Conservation (phyloP, 2,113 vertebrate genomes). For the Lamprotornis superbus region DNA sequence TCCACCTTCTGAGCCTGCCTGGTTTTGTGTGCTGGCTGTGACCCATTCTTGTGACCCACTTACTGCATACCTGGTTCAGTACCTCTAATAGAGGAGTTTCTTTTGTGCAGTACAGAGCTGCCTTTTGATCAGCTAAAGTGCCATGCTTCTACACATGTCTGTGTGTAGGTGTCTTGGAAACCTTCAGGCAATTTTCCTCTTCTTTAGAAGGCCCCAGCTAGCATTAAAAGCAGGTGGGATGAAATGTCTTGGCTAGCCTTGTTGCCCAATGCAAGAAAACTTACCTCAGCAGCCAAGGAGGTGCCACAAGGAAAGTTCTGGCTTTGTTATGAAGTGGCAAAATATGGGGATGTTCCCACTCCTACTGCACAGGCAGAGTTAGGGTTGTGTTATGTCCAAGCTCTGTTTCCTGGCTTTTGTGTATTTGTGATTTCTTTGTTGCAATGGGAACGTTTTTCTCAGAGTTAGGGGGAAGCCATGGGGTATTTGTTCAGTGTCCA, state of each 20-base stretch:
- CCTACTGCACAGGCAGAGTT: background rate
- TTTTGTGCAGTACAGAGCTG: background rate
- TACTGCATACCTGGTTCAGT: accelerated
- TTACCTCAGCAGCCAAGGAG: background rate
- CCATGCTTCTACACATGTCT: background rate
- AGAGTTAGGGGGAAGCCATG: background rate
- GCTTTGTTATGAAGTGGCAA: background rate
- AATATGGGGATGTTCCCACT: background rate
- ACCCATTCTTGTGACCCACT: background rate
- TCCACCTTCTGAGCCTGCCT: background rate
- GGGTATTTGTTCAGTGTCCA: background rate
- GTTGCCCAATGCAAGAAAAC: background rate
- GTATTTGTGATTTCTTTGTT: background rate
- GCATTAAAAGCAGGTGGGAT: background rate
- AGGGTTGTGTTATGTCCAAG: accelerated
- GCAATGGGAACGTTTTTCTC: background rate
- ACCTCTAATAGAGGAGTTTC: background rate
- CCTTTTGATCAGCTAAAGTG: background rate
- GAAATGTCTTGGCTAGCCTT: background rate
- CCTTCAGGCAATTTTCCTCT: background rate
- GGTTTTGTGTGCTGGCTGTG: background rate
- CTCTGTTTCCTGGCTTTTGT: background rate
- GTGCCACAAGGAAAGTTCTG: background rate
- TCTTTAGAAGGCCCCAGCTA: background rate
- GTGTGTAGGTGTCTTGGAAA: background rate